Conservation (phyloP, 2,113 vertebrate genomes). For the Nyctibius bracteatus region DNA sequence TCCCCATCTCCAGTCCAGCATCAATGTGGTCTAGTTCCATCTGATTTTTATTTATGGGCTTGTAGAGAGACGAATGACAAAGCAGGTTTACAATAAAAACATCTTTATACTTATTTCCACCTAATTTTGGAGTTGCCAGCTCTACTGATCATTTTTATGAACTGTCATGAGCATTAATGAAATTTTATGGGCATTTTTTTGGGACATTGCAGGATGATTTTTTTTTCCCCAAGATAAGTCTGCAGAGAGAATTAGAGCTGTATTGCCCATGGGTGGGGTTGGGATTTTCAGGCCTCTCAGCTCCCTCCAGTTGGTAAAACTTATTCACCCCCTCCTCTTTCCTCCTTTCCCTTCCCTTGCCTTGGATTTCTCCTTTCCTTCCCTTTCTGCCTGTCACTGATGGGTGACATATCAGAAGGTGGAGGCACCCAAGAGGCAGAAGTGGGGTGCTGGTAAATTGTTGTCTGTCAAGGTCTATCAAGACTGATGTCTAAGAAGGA, state of each 20-base stretch:
- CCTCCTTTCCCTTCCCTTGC: not conserved
- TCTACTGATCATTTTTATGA: slow-evolving; percentile 59
- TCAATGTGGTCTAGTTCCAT: not conserved
- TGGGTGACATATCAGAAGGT: not conserved
- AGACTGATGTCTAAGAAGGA: not conserved
- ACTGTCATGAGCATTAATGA: slow-evolving; percentile 42
- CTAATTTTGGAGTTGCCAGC: slow-evolving; percentile 51
- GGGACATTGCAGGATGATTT: slow-evolving; percentile 1
- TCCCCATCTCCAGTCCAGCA: not conserved
- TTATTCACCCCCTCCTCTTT: not conserved
- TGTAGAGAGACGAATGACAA: not conserved
- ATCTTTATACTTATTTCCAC: slow-evolving; percentile 56
- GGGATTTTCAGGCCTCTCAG: not conserved
- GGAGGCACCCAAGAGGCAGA: not conserved
- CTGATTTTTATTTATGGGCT: slow-evolving; percentile 6
- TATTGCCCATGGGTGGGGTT: not conserved
- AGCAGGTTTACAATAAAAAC: slow-evolving; percentile 34
- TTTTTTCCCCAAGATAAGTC: not conserved
- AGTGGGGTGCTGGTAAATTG: not conserved
- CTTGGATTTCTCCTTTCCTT: not conserved
- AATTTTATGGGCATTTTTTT: slow-evolving; percentile 51
- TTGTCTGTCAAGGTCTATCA: not conserved
- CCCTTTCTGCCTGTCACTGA: not conserved
- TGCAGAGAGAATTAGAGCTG: not conserved
- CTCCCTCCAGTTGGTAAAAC: not conserved